Percentiles rank a stretch among this genome's conserved stretches.
Evolutionary conservation across 2,888 invertebrate species (phyloP).

Genomic region (Oscheius myriophilus): DNA sequence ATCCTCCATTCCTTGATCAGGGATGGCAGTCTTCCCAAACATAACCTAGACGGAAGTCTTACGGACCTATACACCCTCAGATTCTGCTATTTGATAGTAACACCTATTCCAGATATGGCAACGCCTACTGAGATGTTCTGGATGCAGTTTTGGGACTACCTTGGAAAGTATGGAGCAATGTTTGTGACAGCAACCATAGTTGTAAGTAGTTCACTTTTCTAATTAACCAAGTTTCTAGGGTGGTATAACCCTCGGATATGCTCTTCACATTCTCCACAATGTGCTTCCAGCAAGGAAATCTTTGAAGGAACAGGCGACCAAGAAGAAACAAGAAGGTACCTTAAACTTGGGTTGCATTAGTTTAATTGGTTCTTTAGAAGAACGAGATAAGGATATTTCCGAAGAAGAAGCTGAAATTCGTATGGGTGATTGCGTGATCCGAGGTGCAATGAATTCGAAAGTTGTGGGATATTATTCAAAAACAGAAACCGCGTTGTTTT

Average conservation of each 20-base stretch:
- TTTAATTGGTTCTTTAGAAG: no score
- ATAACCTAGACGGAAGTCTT: conserved; percentile 2
- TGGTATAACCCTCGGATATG: conserved; percentile 14
- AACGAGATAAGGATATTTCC: no score
- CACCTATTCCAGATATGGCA: conserved; percentile 1
- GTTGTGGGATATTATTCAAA: conserved; percentile 6
- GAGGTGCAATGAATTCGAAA: conserved; percentile 18
- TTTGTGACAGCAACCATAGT: conserved; percentile 11
- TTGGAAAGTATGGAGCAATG: conserved; percentile 10
- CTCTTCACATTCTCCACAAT: conserved; percentile 20
- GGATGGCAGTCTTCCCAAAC: neutral
- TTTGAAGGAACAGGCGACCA: neutral
- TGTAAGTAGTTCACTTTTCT: neutral
- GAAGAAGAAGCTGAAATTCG: conserved; percentile 11
- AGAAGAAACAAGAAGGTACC: conserved; percentile 7
- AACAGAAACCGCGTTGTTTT: neutral
- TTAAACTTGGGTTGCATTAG: neutral
- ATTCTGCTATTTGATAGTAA: no score
- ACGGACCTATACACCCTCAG: neutral
- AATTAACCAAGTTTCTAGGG: conserved; percentile 2
- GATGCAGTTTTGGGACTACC: conserved; percentile 16
- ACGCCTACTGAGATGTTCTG: conserved; percentile 17
- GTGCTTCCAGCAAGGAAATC: conserved; percentile 7
- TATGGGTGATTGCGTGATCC: conserved; percentile 10
- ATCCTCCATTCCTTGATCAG: conserved; percentile 10